Evolutionary conservation across 2,797 vertebrate genomes (phyloP).

Genomic region (Sebastiscus tertius): DNA sequence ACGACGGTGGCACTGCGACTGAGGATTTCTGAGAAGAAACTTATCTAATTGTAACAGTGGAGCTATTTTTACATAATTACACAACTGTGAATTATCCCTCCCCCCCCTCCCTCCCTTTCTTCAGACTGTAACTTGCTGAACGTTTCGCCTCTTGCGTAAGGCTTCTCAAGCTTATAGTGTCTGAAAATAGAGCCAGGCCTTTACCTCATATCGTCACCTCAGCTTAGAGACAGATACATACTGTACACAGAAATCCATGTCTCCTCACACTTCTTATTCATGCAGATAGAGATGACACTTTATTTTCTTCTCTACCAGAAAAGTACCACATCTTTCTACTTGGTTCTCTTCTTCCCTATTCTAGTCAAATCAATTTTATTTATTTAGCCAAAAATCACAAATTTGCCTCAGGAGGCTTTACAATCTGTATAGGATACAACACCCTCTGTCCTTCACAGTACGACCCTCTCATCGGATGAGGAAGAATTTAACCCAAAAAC

Average conservation of each 20-base stretch:
- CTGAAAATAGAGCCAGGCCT: conserved; percentile 21
- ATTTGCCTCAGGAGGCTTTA: no score
- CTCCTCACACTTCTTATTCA: neutral
- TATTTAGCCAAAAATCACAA: no score
- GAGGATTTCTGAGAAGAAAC: neutral
- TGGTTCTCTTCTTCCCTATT: neutral
- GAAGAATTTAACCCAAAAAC: no score
- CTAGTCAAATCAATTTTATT: no score
- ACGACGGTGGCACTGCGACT: neutral
- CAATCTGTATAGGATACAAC: no score
- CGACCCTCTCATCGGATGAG: no score
- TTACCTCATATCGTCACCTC: neutral
- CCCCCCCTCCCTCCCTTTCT: neutral
- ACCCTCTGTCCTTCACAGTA: no score
- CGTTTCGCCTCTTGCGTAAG: neutral
- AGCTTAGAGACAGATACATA: neutral
- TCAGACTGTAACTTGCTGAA: neutral
- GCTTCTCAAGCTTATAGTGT: neutral
- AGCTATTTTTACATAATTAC: neutral
- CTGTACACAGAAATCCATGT: neutral
- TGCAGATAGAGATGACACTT: neutral
- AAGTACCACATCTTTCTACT: neutral
- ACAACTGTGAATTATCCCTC: neutral
- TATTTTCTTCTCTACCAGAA: neutral
- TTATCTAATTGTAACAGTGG: neutral